Percentiles rank a stretch among this genome's conserved stretches.
phyloP scores from a whole-genome alignment of 53 echinoderm and acorn worm genomes.

The Mesocentrotus franciscanus region DNA sequence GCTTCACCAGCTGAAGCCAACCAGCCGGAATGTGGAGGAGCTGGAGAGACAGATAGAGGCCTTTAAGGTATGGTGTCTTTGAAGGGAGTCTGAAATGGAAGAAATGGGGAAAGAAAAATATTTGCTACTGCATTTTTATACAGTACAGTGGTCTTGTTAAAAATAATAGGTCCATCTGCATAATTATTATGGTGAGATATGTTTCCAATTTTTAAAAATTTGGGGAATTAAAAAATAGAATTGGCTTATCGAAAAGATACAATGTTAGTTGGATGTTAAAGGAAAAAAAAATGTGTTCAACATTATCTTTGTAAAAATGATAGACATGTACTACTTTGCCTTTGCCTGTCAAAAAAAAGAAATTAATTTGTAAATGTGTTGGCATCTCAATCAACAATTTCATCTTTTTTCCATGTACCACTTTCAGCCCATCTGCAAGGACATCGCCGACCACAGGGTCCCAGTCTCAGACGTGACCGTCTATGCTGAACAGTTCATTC shows the following conservation, averaged over 20 bases:
- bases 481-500: slow-evolving; percentile 93
- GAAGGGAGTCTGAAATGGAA: not conserved
- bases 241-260: too few species aligned
- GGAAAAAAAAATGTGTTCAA: too few species aligned
- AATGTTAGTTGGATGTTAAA: too few species aligned
- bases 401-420: not conserved
- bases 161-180: too few species aligned
- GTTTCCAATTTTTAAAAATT: too few species aligned
- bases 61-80: slow-evolving; percentile 74
- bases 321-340: not conserved
- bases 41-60: slow-evolving; percentile 85
- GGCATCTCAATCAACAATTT: not conserved
- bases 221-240: too few species aligned
- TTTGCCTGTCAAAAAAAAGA: not conserved
- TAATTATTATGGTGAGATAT: too few species aligned
- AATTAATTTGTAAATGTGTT: not conserved
- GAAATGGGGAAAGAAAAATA: not conserved
- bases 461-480: slow-evolving; percentile 91
- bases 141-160: too few species aligned
- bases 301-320: too few species aligned
- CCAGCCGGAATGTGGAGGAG: slow-evolving; percentile 83
- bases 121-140: not conserved
- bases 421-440: slow-evolving; percentile 68
- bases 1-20: slow-evolving; percentile 82
- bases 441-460: slow-evolving; percentile 72